These are phyloP conservation scores for Lasioglossum lativentre DNA, from an alignment of 2,888 invertebrate genomes.

Conservation along the genomic window DNA sequence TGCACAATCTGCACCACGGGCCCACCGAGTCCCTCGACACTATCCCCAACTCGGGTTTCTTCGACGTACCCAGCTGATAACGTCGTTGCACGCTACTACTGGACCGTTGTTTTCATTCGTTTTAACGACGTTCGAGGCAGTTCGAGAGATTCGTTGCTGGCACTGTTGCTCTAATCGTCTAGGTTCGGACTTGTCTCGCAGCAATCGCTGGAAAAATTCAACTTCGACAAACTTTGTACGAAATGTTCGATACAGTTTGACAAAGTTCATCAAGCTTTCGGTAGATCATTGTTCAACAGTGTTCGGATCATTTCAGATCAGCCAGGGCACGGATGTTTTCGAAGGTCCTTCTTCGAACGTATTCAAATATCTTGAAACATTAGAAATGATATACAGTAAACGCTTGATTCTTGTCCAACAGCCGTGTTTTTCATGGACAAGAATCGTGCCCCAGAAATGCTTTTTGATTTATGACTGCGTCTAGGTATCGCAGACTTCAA, in stretches of 20 bases:
- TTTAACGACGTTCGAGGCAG: not conserved
- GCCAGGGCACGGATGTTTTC: not conserved
- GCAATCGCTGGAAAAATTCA: not conserved
- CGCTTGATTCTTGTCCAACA: no score
- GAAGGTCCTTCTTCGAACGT: not conserved
- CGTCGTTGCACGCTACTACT: not conserved
- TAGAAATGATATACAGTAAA: not conserved
- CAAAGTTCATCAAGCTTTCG: not conserved
- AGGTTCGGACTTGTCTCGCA: not conserved
- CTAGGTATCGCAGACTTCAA: no score
- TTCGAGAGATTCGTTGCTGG: not conserved
- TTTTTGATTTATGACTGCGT: no score
- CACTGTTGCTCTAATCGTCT: not conserved
- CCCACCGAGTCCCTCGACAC: slow-evolving; percentile 4
- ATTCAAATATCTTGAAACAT: not conserved
- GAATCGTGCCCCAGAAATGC: no score
- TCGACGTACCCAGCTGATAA: not conserved
- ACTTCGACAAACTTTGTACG: not conserved
- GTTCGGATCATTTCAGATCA: not conserved
- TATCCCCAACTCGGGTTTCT: not conserved
- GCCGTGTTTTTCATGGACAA: no score
- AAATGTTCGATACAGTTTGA: not conserved
- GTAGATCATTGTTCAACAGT: not conserved
- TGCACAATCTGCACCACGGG: slow-evolving; percentile 77
- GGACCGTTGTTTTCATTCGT: not conserved